A percentile compares a stretch with the other conserved stretches of the same genome.
phyloP scores from a whole-genome alignment of 2,888 invertebrate genomes.

The Drosophila kokeensis region DNA sequence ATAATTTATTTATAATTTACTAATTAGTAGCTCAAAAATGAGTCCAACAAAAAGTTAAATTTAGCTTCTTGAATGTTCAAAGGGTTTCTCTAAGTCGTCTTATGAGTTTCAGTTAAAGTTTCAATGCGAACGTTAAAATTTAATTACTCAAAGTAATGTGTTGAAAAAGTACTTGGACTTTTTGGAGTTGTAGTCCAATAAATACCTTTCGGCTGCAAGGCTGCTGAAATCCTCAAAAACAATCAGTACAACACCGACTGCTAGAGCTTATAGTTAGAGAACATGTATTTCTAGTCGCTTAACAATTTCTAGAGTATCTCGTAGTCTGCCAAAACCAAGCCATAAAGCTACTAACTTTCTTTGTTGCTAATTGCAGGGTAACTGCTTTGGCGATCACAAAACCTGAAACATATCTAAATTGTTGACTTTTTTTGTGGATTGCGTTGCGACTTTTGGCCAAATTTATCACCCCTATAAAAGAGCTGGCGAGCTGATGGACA shows the following conservation, averaged over 20 bases:
- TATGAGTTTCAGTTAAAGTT: not conserved
- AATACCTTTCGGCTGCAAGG: too few species aligned
- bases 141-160: not conserved
- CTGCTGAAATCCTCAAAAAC: not conserved
- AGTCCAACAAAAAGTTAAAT: not conserved
- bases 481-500: constrained; percentile 27
- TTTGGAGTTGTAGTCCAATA: not conserved
- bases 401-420: not conserved
- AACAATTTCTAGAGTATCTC: not conserved
- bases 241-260: not conserved
- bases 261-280: not conserved
- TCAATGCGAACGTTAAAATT: not conserved
- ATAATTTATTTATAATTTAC: not conserved
- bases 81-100: not conserved
- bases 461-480: constrained; percentile 52
- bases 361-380: constrained; percentile 13
- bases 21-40: not conserved
- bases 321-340: not conserved
- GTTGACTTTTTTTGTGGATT: not conserved
- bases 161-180: too few species aligned
- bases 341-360: not conserved
- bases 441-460: constrained; percentile 28
- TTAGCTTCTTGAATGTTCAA: not conserved
- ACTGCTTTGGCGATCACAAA: not conserved
- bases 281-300: not conserved